These are phyloP conservation scores for Neosilurus mollespiculum DNA, from an alignment of 2,797 vertebrate species.

Conservation along the genomic window DNA sequence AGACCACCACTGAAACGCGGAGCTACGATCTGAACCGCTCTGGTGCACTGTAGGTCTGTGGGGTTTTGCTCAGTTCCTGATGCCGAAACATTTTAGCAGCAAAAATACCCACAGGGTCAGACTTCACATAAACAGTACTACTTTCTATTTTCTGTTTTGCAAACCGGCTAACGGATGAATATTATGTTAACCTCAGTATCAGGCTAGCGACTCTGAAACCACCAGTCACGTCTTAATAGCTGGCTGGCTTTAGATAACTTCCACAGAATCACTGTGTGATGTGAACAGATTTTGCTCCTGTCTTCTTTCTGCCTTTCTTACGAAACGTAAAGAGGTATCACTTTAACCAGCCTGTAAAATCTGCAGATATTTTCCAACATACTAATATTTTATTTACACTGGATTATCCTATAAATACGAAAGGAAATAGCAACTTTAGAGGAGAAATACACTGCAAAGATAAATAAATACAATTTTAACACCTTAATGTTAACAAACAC, in stretches of 20 bases:
- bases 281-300: not conserved
- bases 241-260: not conserved
- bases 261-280: not conserved
- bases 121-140: not conserved
- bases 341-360: not conserved
- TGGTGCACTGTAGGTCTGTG: not conserved
- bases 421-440: not conserved
- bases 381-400: not conserved
- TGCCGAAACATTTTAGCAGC: not conserved
- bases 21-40: not conserved
- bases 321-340: not conserved
- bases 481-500: no score
- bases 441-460: no score
- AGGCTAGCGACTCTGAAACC: not conserved
- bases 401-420: not conserved
- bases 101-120: not conserved
- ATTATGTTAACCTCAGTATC: not conserved
- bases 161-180: not conserved
- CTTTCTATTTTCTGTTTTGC: not conserved
- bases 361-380: not conserved
- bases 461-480: no score
- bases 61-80: not conserved
- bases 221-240: not conserved
- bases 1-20: constrained; percentile 43
- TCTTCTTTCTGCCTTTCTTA: no score